These are phyloP conservation scores for Premnoplex brunnescens DNA, from an alignment of 2,797 vertebrate species.

Conservation along the genomic window DNA sequence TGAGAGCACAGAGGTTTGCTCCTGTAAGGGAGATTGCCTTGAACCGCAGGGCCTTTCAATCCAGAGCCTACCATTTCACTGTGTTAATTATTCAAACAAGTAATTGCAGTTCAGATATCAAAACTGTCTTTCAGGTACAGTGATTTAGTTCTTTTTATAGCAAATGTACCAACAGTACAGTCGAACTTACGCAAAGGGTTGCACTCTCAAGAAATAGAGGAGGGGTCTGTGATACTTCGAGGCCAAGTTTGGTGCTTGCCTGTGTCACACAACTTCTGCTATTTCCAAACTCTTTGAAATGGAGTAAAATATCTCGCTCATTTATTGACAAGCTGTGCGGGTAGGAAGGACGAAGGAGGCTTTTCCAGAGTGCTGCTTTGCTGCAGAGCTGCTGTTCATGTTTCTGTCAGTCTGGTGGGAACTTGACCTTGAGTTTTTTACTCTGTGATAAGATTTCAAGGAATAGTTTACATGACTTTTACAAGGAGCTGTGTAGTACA, in stretches of 20 bases:
- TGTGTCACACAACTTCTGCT: background rate
- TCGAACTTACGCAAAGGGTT: background rate
- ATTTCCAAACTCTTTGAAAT: background rate
- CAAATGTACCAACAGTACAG: background rate
- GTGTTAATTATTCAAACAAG: background rate
- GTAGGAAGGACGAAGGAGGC: background rate
- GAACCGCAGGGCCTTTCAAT: background rate
- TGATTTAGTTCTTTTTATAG: background rate
- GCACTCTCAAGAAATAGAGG: background rate
- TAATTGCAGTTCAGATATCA: background rate
- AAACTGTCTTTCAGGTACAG: background rate
- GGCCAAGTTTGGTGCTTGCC: background rate
- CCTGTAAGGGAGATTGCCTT: background rate
- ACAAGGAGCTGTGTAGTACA: background rate
- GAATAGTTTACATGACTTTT: background rate
- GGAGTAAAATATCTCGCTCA: background rate
- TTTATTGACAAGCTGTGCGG: background rate
- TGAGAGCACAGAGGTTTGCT: background rate
- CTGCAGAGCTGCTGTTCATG: background rate
- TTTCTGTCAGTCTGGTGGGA: background rate
- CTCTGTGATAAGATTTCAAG: slow-evolving; percentile 8
- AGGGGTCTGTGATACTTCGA: background rate
- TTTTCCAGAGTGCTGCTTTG: background rate
- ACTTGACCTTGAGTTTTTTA: slow-evolving; percentile 19
- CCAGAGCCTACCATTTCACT: background rate